These are phyloP conservation scores for Nymphicus hollandicus DNA, from an alignment of 2,113 vertebrate species.

Conservation along the genomic window DNA sequence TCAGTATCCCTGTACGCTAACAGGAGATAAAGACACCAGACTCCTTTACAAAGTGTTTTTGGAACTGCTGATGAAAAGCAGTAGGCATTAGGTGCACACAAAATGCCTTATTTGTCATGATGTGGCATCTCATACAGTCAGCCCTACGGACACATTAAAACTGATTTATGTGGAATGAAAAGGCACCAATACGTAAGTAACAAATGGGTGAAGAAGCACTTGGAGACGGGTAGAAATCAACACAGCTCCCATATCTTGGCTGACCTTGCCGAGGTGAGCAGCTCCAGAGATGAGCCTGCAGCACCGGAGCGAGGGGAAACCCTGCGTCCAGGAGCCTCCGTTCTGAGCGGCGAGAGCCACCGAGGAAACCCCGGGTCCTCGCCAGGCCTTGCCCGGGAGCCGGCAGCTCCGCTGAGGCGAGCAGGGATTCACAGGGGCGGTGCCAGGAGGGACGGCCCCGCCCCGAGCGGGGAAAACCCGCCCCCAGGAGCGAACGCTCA, in stretches of 20 bases:
- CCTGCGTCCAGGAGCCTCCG: not conserved
- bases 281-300: not conserved
- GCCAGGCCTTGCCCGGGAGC: not conserved
- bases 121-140: not conserved
- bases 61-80: not conserved
- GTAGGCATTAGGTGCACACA: not conserved
- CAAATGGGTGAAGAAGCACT: not conserved
- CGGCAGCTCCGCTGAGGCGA: not conserved
- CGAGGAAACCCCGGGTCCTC: rapidly evolving
- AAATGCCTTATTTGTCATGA: not conserved
- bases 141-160: not conserved
- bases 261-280: not conserved
- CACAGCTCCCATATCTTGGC: not conserved
- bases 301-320: too few species aligned
- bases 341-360: not conserved
- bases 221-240: not conserved
- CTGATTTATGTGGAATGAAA: not conserved
- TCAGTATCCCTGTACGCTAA: not conserved
- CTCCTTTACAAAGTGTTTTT: not conserved
- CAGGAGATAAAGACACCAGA: not conserved
- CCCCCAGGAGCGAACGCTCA: too few species aligned
- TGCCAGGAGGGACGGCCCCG: rapidly evolving
- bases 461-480: not conserved
- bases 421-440: too few species aligned
- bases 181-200: not conserved